Evolutionary conservation across 1,140 invertebrate species (phyloP).

Genomic region (Scaptomyza hsui): DNA sequence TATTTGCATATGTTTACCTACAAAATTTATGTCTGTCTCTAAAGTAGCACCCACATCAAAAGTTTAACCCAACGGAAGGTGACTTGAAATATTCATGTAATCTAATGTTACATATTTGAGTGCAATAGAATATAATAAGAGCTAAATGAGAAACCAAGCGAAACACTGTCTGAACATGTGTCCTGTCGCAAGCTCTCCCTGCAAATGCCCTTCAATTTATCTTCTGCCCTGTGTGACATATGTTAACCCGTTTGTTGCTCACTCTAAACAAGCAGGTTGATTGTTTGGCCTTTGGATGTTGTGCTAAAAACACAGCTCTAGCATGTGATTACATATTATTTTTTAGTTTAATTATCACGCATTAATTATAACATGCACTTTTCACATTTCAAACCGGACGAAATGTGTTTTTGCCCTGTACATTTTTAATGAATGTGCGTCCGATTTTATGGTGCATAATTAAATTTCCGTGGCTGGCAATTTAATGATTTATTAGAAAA

Average conservation of each 20-base stretch:
- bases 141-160: constrained; percentile 19
- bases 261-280: constrained; percentile 13
- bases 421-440: constrained; percentile 13
- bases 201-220: constrained; percentile 50
- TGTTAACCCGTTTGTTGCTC: not conserved
- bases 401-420: constrained; percentile 4
- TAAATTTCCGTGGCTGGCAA: not conserved
- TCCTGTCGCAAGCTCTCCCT: constrained; percentile 13
- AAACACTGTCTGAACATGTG: constrained; percentile 34
- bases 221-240: constrained; percentile 23
- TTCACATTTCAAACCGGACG: constrained; percentile 4
- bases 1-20: constrained; percentile 7
- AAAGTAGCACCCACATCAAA: constrained; percentile 4
- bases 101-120: constrained; percentile 58
- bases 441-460: constrained; percentile 22
- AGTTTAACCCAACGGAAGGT: constrained; percentile 27
- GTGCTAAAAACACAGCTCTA: constrained; percentile 9
- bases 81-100: constrained; percentile 57
- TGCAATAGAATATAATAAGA: constrained; percentile 41
- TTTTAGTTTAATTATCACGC: constrained; percentile 52
- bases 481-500: constrained; percentile 14
- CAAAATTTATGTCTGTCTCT: constrained; percentile 15
- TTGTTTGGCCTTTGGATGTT: constrained; percentile 42
- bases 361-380: constrained; percentile 47
- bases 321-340: constrained; percentile 48